phyloP scores from a whole-genome alignment of 2,797 vertebrate genomes.

The Enteromius anoplus region DNA sequence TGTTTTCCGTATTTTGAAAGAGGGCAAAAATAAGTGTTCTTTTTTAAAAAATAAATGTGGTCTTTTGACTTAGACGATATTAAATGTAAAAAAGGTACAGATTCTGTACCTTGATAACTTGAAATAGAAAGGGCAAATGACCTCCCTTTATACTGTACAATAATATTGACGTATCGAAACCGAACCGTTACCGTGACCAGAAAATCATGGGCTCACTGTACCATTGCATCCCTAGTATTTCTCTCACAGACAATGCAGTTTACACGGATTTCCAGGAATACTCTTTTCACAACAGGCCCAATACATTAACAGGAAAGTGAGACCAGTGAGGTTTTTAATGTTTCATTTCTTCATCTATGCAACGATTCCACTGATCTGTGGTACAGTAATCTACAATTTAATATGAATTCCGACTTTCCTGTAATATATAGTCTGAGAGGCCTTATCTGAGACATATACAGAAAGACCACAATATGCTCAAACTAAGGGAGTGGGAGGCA shows the following conservation, averaged over 20 bases:
- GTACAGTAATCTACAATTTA: not conserved
- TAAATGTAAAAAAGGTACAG: too few species aligned
- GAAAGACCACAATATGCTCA: constrained; percentile 21
- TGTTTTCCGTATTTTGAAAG: too few species aligned
- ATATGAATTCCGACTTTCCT: not conserved
- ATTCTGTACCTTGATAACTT: too few species aligned
- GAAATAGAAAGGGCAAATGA: too few species aligned
- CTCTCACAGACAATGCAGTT: constrained; percentile 4
- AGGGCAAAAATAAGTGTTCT: too few species aligned
- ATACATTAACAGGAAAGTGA: constrained; percentile 18
- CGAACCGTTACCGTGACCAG: too few species aligned
- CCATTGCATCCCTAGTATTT: too few species aligned
- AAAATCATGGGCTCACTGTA: too few species aligned
- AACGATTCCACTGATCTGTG: constrained; percentile 4
- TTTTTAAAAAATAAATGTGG: too few species aligned
- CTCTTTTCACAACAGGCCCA: constrained; percentile 1
- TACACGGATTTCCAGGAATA: constrained; percentile 40
- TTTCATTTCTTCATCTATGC: constrained; percentile 1
- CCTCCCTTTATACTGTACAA: too few species aligned
- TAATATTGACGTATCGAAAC: too few species aligned
- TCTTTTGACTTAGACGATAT: too few species aligned
- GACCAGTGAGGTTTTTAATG: not conserved
- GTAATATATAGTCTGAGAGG: not conserved
- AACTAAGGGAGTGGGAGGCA: not conserved
- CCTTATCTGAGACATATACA: not conserved